Base-by-base conservation (phyloP, 2,113 vertebrate genomes). In the Pterocles burchelli region DNA sequence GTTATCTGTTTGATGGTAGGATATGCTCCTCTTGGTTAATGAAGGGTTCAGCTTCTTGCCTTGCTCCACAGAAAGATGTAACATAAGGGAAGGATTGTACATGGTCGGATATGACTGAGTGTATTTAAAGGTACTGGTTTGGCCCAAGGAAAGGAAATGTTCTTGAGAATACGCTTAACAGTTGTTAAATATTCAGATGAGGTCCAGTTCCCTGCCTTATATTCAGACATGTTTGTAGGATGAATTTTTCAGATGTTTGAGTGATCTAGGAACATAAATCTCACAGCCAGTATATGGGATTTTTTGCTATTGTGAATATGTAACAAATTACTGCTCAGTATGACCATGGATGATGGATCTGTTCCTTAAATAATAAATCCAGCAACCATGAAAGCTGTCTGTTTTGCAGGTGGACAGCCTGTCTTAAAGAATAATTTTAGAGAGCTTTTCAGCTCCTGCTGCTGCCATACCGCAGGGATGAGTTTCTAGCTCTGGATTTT, bases 311-410 rank as follows among this genome's bases (percentile, higher is more conserved):
- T 90, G 73, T 90, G 86, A 87, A 78, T 82, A 34, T 46, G 13
- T 66, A 83, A 93, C 89, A 92, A 96, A 90, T 90, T 85, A 81
- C 61, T 68, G 34, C 70, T 90, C 55, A 46, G 79, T 29, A 49
- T 4, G 13, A 84, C 65, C 54, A 54, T 0, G 2, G 45, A 68
- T 71, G 68, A 88, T 72, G 68, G 72, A 90, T 94, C 57, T 83
- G 74, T 87, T 89, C 55, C 85, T 90, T 88, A 83, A 89, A 85
- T 58, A 96, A 92, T 73, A 85, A 89, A 87, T 89, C 62, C 85
- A 91, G 66, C 87, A 79, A n/a, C 85, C 13, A 6, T 63, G 90
- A 88, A 90, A 88, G 31, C 75, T 1, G 8, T 81, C 90, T 91
- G 68, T 84, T 91, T 84, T 81, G 72, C 85, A 93, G 93, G 88